Percentiles rank a stretch among this genome's conserved stretches.
Conservation (phyloP, 2,113 vertebrate genomes). For the Chaetodon auriga region DNA sequence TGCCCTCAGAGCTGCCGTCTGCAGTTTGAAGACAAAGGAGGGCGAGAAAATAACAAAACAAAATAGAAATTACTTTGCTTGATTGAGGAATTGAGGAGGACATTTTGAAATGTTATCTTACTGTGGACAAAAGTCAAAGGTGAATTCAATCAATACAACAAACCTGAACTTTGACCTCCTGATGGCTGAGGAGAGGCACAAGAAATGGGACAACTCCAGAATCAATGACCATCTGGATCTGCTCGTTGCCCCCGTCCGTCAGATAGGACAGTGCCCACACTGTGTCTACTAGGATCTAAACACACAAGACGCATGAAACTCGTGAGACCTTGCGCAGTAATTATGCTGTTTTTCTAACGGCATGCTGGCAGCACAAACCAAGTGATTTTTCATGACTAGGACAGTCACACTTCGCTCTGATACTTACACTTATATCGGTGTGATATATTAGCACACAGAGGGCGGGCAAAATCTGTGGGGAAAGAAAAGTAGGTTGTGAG, state of each 20-base stretch:
- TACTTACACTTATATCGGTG: slow-evolving; percentile 99
- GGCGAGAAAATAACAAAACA: background rate
- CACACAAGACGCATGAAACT: background rate
- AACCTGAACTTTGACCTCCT: slow-evolving; percentile 99
- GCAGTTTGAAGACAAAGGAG: slow-evolving; percentile 29
- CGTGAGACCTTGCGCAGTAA: background rate
- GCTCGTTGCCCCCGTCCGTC: slow-evolving; percentile 98
- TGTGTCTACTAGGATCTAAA: slow-evolving; percentile 98
- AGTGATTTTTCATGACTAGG: background rate
- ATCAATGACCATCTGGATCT: slow-evolving; percentile 99
- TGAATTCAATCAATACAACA: background rate
- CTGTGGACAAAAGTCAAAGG: background rate
- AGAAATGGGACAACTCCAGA: slow-evolving; percentile 98
- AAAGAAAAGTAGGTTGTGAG: slow-evolving; percentile 57
- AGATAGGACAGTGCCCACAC: slow-evolving; percentile 99
- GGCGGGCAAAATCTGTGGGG: slow-evolving; percentile 94
- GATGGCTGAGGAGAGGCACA: slow-evolving; percentile 97
- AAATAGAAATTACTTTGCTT: background rate
- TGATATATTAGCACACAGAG: slow-evolving; percentile 99
- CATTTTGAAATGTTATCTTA: background rate
- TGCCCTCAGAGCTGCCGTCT: slow-evolving; percentile 98
- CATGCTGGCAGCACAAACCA: background rate
- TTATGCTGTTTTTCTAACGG: background rate
- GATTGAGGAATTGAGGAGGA: background rate
- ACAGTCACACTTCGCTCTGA: background rate